These are phyloP conservation scores for Mythimna ferrago DNA, from an alignment of 2,888 invertebrate genomes.

Conservation along the genomic window DNA sequence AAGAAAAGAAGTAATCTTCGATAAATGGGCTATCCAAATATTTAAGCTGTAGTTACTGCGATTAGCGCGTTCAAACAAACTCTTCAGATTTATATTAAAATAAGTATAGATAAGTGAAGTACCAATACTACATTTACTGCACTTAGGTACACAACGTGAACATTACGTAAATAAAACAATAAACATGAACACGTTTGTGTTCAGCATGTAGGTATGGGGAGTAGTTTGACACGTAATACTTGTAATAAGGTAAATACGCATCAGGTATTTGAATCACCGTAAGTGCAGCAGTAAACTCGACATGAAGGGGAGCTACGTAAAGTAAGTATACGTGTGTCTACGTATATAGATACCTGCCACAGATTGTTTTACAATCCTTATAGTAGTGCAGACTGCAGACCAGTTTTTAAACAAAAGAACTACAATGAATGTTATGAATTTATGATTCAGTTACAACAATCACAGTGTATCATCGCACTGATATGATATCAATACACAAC, in stretches of 20 bases:
- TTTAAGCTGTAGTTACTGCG: too few relatives aligned
- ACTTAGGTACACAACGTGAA: slow-evolving; percentile 35
- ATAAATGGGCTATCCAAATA: too few relatives aligned
- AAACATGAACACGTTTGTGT: slow-evolving; percentile 51
- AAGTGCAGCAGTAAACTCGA: slow-evolving; percentile 74
- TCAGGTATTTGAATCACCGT: slow-evolving; percentile 73
- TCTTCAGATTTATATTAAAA: too few relatives aligned
- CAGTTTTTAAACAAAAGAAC: slow-evolving; percentile 65
- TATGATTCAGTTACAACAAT: slow-evolving; percentile 52
- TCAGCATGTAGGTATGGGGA: slow-evolving; percentile 33
- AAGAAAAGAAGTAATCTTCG: too few relatives aligned
- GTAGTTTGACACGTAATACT: slow-evolving; percentile 70
- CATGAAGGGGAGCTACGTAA: slow-evolving; percentile 50
- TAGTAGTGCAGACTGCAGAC: slow-evolving; percentile 37
- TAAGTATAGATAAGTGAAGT: slow-evolving; percentile 1
- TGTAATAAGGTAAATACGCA: slow-evolving; percentile 75
- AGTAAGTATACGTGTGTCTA: slow-evolving; percentile 13
- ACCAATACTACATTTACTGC: slow-evolving; percentile 42
- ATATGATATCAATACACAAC: slow-evolving; percentile 43
- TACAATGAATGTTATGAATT: slow-evolving; percentile 62
- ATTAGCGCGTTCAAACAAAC: too few relatives aligned
- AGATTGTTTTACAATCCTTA: slow-evolving; percentile 57
- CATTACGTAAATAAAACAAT: slow-evolving; percentile 60
- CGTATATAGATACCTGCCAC: slow-evolving; percentile 32
- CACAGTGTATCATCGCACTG: slow-evolving; percentile 37